Base-by-base conservation (phyloP, 2,888 invertebrate species). In the Eremobia ochroleuca region DNA sequence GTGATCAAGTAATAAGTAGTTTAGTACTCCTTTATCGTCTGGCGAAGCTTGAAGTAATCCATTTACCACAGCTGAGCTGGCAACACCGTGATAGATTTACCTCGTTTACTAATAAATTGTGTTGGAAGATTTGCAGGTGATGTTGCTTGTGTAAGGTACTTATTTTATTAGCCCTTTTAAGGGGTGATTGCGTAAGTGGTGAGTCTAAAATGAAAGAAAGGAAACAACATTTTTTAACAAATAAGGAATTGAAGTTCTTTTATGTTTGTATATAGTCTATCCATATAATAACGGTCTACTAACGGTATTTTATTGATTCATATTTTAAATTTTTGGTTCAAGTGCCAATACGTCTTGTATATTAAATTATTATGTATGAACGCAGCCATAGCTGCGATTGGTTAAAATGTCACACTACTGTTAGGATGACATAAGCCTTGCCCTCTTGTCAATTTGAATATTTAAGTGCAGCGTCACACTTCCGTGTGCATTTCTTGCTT, bases 1-100 rank as follows among this genome's bases (percentile, higher is more conserved):
- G 75, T 82, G 83, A 83, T 84, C 77, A 55, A 75, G 70, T 77
- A 84, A 81, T 85, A 84, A 84, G 81, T 75, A 73, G 66, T 73
- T 84, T 77, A 81, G 73, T 77, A 69, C 76, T 65, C 59, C 75
- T 85, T 81, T 77, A 84, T 76, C 64, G 85, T 77, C 85, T 73
- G 64, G 83, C 75, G 77, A 81, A 84, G 85, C 85, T 62, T 81
- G 75, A 81, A 77, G 85, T 84, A 84, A 84, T 85, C 85, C 77
- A 84, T 84, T 84, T 84, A 77, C 85, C 81, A 74, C 74, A 85
- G 85, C 81, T 71, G 81, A 77, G 85, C 73, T 77, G 49, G 81
- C 72, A 73, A 81, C 83, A 77, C 81, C 83, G 74, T 84, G 81
- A 83, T 83, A 83, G 76, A 84, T 84, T 83, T 81, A 81, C 74